Percentiles rank a stretch among this genome's conserved stretches.
These are phyloP conservation scores for Vireo griseus DNA, from an alignment of 2,797 vertebrate species.

Conservation along the genomic window DNA sequence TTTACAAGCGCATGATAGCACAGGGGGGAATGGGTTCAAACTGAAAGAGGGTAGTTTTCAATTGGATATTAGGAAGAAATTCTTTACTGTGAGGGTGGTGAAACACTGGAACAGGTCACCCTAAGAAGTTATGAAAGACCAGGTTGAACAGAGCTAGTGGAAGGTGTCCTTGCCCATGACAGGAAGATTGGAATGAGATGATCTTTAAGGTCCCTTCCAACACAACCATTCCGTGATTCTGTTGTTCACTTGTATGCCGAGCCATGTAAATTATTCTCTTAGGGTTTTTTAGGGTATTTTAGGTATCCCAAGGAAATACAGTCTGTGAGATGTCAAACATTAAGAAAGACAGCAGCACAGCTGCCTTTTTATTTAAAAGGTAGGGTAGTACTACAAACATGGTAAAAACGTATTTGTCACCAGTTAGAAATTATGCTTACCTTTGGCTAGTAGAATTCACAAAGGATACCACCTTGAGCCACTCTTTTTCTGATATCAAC, in stretches of 20 bases:
- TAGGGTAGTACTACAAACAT: neutral
- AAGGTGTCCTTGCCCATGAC: neutral
- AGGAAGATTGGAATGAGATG: neutral
- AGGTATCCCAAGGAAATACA: neutral
- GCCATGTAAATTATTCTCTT: neutral
- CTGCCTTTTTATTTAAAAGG: neutral
- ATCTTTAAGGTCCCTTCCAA: neutral
- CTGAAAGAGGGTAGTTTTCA: neutral
- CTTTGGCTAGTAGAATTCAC: slow-evolving; percentile 42
- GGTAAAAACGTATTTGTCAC: neutral
- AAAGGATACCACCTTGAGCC: neutral
- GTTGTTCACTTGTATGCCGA: neutral
- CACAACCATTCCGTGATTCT: neutral
- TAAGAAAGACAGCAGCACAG: neutral
- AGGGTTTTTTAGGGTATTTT: neutral
- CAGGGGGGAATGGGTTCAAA: neutral
- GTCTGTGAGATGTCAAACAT: neutral
- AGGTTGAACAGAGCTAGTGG: neutral
- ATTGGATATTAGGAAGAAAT: neutral
- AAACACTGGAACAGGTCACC: neutral
- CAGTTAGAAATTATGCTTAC: neutral
- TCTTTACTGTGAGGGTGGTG: neutral
- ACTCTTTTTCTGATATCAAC: neutral
- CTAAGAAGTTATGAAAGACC: neutral
- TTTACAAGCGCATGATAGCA: neutral